Evolutionary conservation across 2,113 vertebrate species (phyloP), one percentile per base, ranked within the genome.

Genomic region (Sorex fumeus): DNA sequence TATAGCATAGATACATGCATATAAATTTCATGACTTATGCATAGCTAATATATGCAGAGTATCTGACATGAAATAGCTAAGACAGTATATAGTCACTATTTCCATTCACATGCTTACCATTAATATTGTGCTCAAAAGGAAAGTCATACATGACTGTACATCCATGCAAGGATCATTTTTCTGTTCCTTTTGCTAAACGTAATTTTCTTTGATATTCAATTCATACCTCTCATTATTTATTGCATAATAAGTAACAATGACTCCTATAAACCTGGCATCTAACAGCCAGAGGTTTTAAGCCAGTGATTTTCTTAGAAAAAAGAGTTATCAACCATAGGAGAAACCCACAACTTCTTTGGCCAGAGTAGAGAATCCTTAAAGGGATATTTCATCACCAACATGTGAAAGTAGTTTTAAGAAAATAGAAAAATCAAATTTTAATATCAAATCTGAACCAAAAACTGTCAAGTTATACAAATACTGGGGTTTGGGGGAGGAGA

Each of bases 401-500:
- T 93, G 88, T 95, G 71, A 95, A 94, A 97, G 62, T 36, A 76
- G 1, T 85, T 66, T 94, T 88, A 92, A 94, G 91, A 47, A 79
- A 97, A 88, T 86, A 91, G 91, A 93, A 88, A 94, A 97, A 87
- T 90, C 93, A 69, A 94, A 96, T 95, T 95, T 95, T 79, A 90
- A 75, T 87, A 87, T 78, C 27, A 92, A 76, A 91, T 90, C 92
- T 91, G 36, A 93, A 92, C 53, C 71, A 77, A 93, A 92, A 74
- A 40, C 9, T 67, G 3, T 60, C 72, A 84, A 81, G 15, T 28
- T 6, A 36, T 60, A 45, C 43, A 80, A 79, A 66, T 36, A 60
- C 18, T 21, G 6, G 57, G 57, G 57, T 4, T 19, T 67, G 67
- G 76, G 88, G 18, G 45, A 70, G 69, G 6, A 92, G 64, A 74